Evolutionary conservation across 1,140 invertebrate species (phyloP), one percentile per base, ranked within the genome.

Genomic region (Drosophila malerkotliana): DNA sequence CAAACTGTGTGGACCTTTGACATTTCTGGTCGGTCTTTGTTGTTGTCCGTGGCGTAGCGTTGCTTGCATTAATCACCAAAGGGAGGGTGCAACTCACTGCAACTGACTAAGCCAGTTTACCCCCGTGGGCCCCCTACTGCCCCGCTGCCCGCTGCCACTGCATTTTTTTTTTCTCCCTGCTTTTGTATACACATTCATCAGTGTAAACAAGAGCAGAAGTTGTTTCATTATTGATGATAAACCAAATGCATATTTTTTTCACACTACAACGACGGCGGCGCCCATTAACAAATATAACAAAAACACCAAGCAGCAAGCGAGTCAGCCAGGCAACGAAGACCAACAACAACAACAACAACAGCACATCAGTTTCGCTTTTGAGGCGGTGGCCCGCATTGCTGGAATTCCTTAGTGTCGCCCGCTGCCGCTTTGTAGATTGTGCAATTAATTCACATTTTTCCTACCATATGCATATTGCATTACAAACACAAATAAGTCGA

Each of bases 401-500:
- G 64, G 75, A 62, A 87, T 87, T 72, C 82, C 82, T 77, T 73
- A 57, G 66, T 87, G 82, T 75, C 69, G 71, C 57, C 49, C 37
- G 77, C 75, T 61, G 71, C 58, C 57, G 63, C 54, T 75, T 62
- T 53, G 54, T 80, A 73, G 69, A 84, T 84, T 84, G 81, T 85
- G 82, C 82, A 87, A 87, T 87, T 87, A 88, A 87, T 87, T 78
- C 75, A 87, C 75, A 79, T 83, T 85, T 85, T 82, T 69, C 63
- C 52, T 69, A 32, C 64, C 53, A 71, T 71, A 57, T 69, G 63
- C 62, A 82, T 73, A 77, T 44, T 77, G 67, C 67, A 81, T 68
- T 84, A 77, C 72, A 64, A 59, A 60, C 62, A 66, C 53, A 67
- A 14, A 47, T 47, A 47, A 47, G 44, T 47, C 44, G 44, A 18